phyloP scores from a whole-genome alignment of 2,797 vertebrate genomes.

The Acipenser oxyrinchus region DNA sequence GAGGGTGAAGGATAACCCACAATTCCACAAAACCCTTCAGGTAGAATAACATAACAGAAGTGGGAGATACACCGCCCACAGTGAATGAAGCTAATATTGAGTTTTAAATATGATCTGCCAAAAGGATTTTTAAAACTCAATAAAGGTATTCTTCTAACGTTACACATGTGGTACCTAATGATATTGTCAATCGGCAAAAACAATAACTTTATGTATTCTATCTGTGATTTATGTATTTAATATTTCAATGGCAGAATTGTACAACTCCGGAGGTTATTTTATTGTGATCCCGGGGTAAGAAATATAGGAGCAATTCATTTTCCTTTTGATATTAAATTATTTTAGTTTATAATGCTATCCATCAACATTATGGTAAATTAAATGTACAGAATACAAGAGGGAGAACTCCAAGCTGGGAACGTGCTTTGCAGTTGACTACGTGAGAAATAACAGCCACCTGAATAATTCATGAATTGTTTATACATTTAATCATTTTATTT shows the following conservation, averaged over 20 bases:
- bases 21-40: background rate
- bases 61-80: slow-evolving; percentile 39
- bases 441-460: slow-evolving; percentile 62
- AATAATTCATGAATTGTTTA: slow-evolving; percentile 72
- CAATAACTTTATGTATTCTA: slow-evolving; percentile 65
- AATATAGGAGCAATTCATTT: slow-evolving; percentile 82
- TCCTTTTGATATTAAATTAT: slow-evolving; percentile 79
- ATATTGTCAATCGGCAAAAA: slow-evolving; percentile 78
- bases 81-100: slow-evolving; percentile 36
- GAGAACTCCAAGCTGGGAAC: slow-evolving; percentile 51
- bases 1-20: background rate
- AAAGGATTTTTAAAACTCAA: slow-evolving; percentile 39
- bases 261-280: slow-evolving; percentile 63
- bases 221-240: slow-evolving; percentile 93
- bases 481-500: slow-evolving; percentile 51
- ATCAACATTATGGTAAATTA: slow-evolving; percentile 79
- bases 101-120: slow-evolving; percentile 42
- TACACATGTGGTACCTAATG: slow-evolving; percentile 77
- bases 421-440: slow-evolving; percentile 71
- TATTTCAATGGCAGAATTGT: slow-evolving; percentile 82
- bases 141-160: slow-evolving; percentile 51
- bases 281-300: slow-evolving; percentile 70
- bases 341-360: slow-evolving; percentile 85
- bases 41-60: slow-evolving; percentile 28
- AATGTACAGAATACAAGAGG: slow-evolving; percentile 59